Base-by-base conservation (phyloP, 2,797 vertebrate genomes). In the Hydrocynus forskahlii region DNA sequence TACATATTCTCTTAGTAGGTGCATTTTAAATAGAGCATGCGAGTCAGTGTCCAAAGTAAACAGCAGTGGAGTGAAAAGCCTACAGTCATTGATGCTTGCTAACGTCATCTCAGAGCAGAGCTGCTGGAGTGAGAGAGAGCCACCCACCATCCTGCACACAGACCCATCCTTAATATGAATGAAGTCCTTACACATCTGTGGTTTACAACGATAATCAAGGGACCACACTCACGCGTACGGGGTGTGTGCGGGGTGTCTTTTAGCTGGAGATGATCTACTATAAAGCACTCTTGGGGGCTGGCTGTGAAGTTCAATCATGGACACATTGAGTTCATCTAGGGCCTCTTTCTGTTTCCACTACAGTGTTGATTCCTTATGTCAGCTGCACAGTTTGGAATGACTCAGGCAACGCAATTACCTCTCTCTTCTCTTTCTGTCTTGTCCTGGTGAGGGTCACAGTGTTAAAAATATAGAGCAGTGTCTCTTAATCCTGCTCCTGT, bases 21-120 rank as follows among this genome's bases (percentile, higher is more conserved):
- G 16, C 35, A 71, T 17, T 16, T 54, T 7, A 12, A n/a, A 40
- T 38, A 43, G 1, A 25, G 74, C 10, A 74, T 45, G 76, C 43
- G 54, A 68, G 82, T 76, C 71, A 40, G 16, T 54, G 9, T 87
- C 86, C 88, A 91, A 89, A 86, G 81, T 80, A 91, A 93, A 90
- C 83, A 88, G 73, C 79, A 68, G 0, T 4, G 40, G 78, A 78
- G 60, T 83, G 77, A 75, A 82, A 89, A 88, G 86, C 86, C 69
- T 83, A 77, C 81, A 87, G 83, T 87, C 79, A 89, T 86, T 82
- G 81, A 86, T 63, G 81, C 68, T 50, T 17, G 66, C 59, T 81
- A 78, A 50, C 59, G 29, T 81, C 76, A 75, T 77, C 9, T 57
- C 84, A 69, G 66, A 79, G 50, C 38, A 75, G 21, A 48, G 84